Conservation (phyloP, 2,113 vertebrate species). For the Sciurus niger region DNA sequence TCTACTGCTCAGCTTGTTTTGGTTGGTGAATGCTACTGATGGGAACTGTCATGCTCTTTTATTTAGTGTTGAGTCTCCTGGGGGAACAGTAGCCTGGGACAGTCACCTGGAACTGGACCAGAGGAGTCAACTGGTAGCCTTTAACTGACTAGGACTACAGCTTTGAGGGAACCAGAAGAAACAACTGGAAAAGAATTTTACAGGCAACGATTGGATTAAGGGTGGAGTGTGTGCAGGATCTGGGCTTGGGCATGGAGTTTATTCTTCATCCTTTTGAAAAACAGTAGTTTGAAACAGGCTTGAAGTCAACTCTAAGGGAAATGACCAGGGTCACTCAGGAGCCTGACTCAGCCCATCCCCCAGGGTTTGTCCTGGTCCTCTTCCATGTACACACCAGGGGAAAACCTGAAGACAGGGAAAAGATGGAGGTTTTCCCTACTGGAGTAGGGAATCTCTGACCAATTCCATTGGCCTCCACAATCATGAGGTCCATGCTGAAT, state of each 20-base stretch:
- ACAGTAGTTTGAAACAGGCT: conserved; percentile 61
- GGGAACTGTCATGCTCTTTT: background rate
- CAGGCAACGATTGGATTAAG: conserved; percentile 15
- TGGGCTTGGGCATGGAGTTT: background rate
- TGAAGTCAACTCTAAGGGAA: conserved; percentile 50
- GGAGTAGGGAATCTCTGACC: conserved; percentile 52
- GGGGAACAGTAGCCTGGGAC: background rate
- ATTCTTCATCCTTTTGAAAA: conserved; percentile 73
- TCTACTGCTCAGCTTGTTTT: background rate
- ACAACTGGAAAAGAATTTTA: conserved; percentile 38
- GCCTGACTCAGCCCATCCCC: background rate
- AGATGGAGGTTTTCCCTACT: conserved; percentile 4
- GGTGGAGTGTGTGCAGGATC: background rate
- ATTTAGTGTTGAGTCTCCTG: conserved; percentile 7
- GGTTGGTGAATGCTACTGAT: background rate
- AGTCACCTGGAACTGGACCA: conserved; percentile 54
- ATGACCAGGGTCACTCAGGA: conserved; percentile 2
- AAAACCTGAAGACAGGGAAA: conserved; percentile 44
- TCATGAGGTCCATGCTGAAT: conserved; percentile 45
- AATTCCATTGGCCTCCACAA: background rate
- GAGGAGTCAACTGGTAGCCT: conserved; percentile 18
- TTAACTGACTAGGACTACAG: conserved; percentile 39
- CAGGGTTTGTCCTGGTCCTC: background rate
- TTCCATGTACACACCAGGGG: conserved; percentile 3
- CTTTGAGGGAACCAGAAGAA: conserved; percentile 11